These are phyloP conservation scores for Drosophila tanythrix DNA, from an alignment of 2,888 invertebrate species.

Conservation along the genomic window DNA sequence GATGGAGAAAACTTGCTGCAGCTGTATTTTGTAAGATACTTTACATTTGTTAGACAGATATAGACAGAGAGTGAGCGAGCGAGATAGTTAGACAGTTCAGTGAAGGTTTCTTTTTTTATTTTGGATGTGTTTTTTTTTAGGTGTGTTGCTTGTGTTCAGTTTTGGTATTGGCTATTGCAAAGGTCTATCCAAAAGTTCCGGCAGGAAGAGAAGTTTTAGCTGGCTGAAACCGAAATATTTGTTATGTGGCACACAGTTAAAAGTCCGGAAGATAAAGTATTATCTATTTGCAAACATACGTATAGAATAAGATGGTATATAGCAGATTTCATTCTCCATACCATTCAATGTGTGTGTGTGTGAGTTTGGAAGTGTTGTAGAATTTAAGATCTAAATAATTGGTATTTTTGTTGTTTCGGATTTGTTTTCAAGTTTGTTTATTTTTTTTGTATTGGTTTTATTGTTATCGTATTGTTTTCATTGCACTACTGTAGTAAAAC, in stretches of 20 bases:
- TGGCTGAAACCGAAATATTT: slow-evolving; percentile 64
- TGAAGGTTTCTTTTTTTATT: slow-evolving; percentile 18
- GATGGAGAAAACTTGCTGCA: slow-evolving; percentile 38
- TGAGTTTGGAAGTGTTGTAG: neutral
- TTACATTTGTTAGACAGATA: slow-evolving; percentile 46
- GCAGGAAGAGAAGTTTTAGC: slow-evolving; percentile 52
- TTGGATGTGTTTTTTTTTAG: slow-evolving; percentile 37
- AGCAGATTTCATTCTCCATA: slow-evolving; percentile 61
- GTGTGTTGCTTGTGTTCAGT: slow-evolving; percentile 38
- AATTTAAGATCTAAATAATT: slow-evolving; percentile 72
- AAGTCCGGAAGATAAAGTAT: slow-evolving; percentile 52
- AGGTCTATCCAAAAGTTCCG: slow-evolving; percentile 64
- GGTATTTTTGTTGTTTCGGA: slow-evolving; percentile 67
- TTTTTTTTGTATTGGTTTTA: slow-evolving; percentile 39
- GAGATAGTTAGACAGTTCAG: slow-evolving; percentile 29
- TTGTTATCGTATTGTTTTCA: slow-evolving; percentile 50
- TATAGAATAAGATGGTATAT: slow-evolving; percentile 45
- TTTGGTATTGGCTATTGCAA: slow-evolving; percentile 50
- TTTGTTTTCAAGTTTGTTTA: slow-evolving; percentile 31
- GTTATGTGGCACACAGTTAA: slow-evolving; percentile 50
- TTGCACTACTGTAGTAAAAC: slow-evolving; percentile 78
- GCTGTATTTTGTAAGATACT: slow-evolving; percentile 41
- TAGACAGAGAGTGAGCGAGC: slow-evolving; percentile 24
- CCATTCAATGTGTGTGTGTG: slow-evolving; percentile 42
- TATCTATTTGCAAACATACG: slow-evolving; percentile 73